phyloP scores from a whole-genome alignment of 2,113 vertebrate species.

The Lates calcarifer region DNA sequence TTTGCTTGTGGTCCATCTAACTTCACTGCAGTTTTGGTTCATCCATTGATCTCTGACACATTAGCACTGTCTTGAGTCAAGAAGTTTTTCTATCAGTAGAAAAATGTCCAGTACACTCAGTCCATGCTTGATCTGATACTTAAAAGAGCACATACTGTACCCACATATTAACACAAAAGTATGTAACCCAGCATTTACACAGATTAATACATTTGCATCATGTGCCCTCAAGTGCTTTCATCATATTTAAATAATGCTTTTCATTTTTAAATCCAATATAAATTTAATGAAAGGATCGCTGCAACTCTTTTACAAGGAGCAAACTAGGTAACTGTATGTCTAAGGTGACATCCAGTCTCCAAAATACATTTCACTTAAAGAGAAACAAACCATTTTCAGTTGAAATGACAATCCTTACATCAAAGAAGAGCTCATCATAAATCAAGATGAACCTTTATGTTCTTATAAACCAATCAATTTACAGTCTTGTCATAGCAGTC shows the following conservation, averaged over 20 bases:
- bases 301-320: neutral
- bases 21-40: too few relatives aligned
- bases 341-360: neutral
- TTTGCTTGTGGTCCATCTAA: too few relatives aligned
- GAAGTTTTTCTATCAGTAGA: too few relatives aligned
- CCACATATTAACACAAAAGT: neutral
- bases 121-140: too few relatives aligned
- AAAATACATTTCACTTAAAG: neutral
- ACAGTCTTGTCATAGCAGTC: neutral
- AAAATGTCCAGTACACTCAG: too few relatives aligned
- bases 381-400: neutral
- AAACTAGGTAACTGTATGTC: neutral
- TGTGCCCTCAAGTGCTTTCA: neutral
- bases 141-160: neutral
- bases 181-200: neutral
- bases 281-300: neutral
- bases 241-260: neutral
- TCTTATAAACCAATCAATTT: constrained; percentile 1
- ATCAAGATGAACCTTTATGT: constrained; percentile 25
- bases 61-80: too few relatives aligned
- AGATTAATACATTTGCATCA: neutral
- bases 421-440: constrained; percentile 8
- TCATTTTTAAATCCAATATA: neutral
- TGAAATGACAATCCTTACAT: neutral
- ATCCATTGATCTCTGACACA: too few relatives aligned